Evolutionary conservation across 2,113 vertebrate species (phyloP), one percentile per base, ranked within the genome.

Genomic region (Scomber japonicus): DNA sequence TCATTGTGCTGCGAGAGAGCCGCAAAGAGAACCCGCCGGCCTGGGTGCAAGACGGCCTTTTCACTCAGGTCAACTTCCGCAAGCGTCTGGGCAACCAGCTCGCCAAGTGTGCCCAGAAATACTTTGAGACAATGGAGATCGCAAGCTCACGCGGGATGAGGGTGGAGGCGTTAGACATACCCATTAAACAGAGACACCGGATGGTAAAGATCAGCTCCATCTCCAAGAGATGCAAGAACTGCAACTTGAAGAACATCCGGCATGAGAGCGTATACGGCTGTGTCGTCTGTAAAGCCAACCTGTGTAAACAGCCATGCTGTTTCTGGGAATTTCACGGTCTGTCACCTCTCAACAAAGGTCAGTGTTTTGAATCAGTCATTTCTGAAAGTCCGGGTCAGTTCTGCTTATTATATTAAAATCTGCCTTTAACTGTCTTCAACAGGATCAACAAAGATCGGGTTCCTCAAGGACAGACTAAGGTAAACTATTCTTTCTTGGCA

Each of bases 1-100:
- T 96, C 84, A 95, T 96, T 0, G 40, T 95, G 12, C 88, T 96
- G 19, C 88, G 95, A 3, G 95, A 96, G 79, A 94, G 88, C 64
- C 92, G 94, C 51, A 94, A 91, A 62, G 91, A 93, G 11, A 92
- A 76, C 86, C 95, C 95, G 0, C 95, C 95, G 0, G 4, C 69
- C 24, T 95, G 94, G 95, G 90, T 95, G 16, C 90, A 90, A 1
- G 92, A 91, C 0, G 93, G 94, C 2, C 93, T 94, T 11, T 95
- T 96, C 50, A 91, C 90, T 5, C 95, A 96, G 79, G 86, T 88
- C 54, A 82, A 69, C 71, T 96, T 94, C 70, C 93, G 95, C 24
- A 91, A 88, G 53, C 94, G 94, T 21, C 69, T 96, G 56, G 95
- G 93, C 14, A 88, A 86, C 81, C 95, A 95, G 80, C 90, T 96